These are phyloP conservation scores for Hybognathus amarus DNA, from an alignment of 2,797 vertebrate species.

Conservation along the genomic window DNA sequence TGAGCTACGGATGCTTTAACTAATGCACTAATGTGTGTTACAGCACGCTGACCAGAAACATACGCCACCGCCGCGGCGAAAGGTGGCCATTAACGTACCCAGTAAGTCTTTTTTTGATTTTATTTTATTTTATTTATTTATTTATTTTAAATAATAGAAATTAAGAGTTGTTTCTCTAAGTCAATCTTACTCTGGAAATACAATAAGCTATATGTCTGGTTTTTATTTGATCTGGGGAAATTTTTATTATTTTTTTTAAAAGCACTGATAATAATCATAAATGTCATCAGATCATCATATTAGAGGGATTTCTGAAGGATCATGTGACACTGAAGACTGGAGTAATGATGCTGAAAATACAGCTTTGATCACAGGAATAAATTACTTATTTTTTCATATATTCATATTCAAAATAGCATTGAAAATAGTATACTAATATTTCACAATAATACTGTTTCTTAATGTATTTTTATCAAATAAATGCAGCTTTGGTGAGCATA, in stretches of 20 bases:
- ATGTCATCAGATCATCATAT: not conserved
- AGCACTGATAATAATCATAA: not conserved
- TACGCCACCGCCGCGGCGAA: conserved; percentile 96
- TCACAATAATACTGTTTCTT: not conserved
- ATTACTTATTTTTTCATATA: too few species aligned
- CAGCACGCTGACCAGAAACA: conserved; percentile 95
- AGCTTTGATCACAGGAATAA: too few species aligned
- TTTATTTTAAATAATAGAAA: not conserved
- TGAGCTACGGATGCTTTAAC: not conserved
- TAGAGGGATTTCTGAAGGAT: not conserved
- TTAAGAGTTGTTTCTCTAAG: not conserved
- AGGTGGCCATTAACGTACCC: conserved; percentile 95
- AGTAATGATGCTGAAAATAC: not conserved
- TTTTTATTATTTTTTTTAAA: too few species aligned
- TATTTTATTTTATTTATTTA: too few species aligned
- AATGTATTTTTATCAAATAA: not conserved
- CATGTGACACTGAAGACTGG: not conserved
- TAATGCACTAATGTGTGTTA: conserved; percentile 40
- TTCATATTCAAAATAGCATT: too few species aligned
- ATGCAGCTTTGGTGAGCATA: not conserved
- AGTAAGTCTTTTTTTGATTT: conserved; percentile 84
- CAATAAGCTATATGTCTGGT: not conserved
- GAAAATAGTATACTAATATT: too few species aligned
- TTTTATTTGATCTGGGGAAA: not conserved
- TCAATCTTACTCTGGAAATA: not conserved